phyloP scores from a whole-genome alignment of 92 coral and sea anemone genomes.

The Metridium senile region DNA sequence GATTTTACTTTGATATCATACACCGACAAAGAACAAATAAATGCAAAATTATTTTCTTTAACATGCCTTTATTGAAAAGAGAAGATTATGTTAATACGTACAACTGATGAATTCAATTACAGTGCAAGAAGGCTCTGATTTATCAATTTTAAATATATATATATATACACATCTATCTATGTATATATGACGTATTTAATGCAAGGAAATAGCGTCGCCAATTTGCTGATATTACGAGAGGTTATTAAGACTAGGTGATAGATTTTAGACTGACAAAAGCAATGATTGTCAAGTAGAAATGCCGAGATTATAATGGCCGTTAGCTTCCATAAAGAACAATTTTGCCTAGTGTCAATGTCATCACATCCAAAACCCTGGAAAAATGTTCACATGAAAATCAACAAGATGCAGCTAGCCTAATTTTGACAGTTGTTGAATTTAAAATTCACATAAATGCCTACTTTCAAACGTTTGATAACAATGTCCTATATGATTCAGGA shows the following conservation, averaged over 20 bases:
- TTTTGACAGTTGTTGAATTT: slow-evolving; percentile 1
- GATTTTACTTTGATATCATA: not conserved
- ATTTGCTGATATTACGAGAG: slow-evolving; percentile 14
- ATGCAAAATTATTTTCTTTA: slow-evolving; percentile 17
- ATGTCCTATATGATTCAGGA: slow-evolving; percentile 18
- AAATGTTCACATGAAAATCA: slow-evolving; percentile 22
- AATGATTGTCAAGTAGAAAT: slow-evolving; percentile 6
- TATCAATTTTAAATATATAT: slow-evolving; percentile 30
- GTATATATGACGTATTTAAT: slow-evolving; percentile 18
- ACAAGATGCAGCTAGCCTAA: slow-evolving; percentile 16
- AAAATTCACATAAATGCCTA: slow-evolving; percentile 37
- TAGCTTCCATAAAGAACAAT: not conserved
- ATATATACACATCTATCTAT: slow-evolving; percentile 27
- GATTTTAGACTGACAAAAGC: not conserved
- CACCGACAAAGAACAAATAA: slow-evolving; percentile 4
- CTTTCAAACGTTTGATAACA: slow-evolving; percentile 23
- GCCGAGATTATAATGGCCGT: not conserved
- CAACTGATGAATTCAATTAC: slow-evolving; percentile 30
- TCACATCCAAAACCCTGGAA: not conserved
- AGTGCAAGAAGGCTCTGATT: slow-evolving; percentile 21
- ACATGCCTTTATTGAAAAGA: slow-evolving; percentile 46
- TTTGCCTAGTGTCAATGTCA: slow-evolving; percentile 7
- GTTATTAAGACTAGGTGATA: not conserved
- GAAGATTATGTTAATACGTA: slow-evolving; percentile 19
- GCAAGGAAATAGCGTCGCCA: not conserved